These are phyloP conservation scores for Syngnathus acus DNA, from an alignment of 2,797 vertebrate species.

Conservation along the genomic window DNA sequence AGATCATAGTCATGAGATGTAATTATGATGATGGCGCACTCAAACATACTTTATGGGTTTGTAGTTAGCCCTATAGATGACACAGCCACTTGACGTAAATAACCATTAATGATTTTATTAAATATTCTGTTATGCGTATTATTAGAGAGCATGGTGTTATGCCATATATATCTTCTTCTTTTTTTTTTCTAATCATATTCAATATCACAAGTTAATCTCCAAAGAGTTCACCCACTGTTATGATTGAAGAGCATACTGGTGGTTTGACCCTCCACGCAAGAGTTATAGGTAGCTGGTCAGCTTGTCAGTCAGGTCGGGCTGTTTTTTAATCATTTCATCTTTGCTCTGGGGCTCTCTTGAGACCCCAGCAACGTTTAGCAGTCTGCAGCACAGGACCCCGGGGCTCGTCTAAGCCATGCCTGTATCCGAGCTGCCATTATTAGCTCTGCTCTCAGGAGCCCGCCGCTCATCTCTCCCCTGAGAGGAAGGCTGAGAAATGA, in stretches of 20 bases:
- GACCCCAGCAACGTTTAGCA: slow-evolving; percentile 93
- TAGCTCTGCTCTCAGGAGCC: slow-evolving; percentile 98
- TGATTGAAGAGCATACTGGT: slow-evolving; percentile 44
- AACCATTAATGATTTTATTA: neutral
- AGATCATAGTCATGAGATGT: slow-evolving; percentile 49
- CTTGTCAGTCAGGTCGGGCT: slow-evolving; percentile 86
- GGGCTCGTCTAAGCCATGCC: slow-evolving; percentile 86
- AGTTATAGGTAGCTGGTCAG: slow-evolving; percentile 67
- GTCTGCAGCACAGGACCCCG: slow-evolving; percentile 90
- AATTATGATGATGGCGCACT: slow-evolving; percentile 4
- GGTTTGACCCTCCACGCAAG: slow-evolving; percentile 47
- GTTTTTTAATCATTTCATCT: slow-evolving; percentile 98
- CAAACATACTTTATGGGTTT: neutral
- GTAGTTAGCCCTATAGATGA: neutral
- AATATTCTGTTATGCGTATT: neutral
- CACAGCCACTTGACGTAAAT: slow-evolving; percentile 5
- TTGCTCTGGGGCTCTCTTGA: slow-evolving; percentile 81
- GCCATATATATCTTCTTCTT: neutral
- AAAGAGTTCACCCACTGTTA: slow-evolving; percentile 49
- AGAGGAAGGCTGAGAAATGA: slow-evolving; percentile 95
- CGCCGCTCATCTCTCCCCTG: slow-evolving; percentile 84
- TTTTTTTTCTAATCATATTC: slow-evolving; percentile 5
- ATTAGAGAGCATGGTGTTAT: neutral
- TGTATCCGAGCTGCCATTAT: slow-evolving; percentile 95
- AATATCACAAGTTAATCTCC: slow-evolving; percentile 45